A percentile compares a stretch with the other conserved stretches of the same genome.
Evolutionary conservation across 2,797 vertebrate genomes (phyloP).

Genomic region (Hipposideros larvatus): DNA sequence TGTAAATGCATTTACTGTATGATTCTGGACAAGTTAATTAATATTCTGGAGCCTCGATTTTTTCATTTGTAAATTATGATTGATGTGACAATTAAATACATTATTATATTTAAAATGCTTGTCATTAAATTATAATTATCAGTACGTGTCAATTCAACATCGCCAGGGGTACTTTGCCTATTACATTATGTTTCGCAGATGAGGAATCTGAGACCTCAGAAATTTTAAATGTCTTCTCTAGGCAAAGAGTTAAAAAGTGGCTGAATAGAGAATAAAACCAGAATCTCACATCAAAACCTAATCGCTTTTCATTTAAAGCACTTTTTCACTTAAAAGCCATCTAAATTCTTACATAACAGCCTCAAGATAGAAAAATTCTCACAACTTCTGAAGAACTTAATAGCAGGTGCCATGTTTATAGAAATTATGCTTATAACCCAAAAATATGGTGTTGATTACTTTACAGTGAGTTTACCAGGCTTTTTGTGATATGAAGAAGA

Average conservation of each 20-base stretch:
- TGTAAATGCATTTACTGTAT: neutral
- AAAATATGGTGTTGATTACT: neutral
- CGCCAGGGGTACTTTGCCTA: neutral
- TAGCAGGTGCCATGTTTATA: neutral
- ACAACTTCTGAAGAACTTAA: neutral
- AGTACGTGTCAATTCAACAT: neutral
- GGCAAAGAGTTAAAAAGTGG: neutral
- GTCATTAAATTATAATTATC: neutral
- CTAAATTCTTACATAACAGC: neutral
- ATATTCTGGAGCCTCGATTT: neutral
- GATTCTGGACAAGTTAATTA: neutral
- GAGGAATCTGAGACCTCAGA: neutral
- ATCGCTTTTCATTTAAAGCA: neutral
- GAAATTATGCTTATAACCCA: neutral
- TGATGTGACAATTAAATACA: neutral
- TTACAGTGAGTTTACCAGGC: neutral
- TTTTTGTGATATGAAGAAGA: neutral
- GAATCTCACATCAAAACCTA: neutral
- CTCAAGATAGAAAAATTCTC: constrained; percentile 15
- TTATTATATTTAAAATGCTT: neutral
- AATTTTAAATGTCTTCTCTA: neutral
- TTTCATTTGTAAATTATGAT: neutral
- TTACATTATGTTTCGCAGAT: neutral
- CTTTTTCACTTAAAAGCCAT: neutral
- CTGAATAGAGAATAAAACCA: neutral